Base-by-base conservation (phyloP, 2,797 vertebrate species). In the Geotrypetes seraphini region DNA sequence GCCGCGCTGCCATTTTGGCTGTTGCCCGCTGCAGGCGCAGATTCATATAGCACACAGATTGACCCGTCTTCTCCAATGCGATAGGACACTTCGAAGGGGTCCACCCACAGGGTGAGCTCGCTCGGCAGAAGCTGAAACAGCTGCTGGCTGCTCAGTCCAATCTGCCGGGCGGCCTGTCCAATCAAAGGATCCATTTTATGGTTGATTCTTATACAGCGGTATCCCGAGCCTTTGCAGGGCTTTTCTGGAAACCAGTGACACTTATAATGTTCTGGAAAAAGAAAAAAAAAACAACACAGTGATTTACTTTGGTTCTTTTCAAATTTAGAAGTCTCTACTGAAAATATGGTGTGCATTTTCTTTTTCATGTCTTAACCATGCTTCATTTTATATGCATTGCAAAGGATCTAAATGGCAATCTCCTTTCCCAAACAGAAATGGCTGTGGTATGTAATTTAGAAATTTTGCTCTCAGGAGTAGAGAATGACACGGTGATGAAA, bases 171-270 rank as follows among this genome's bases (percentile, higher is more conserved):
- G 3, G 91, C 91, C 80, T 91, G 86, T 59, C 90, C 76, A 75
- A 95, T 89, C 81, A 96, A 72, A 19, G 90, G 90, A 82, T 96
- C 89, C 91, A 96, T 97, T 85, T 99, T 96, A 82, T 96, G 92
- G 81, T 97, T 94, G 78, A 95, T 96, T 48, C 89, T 89, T 68
- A 97, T 96, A 73, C 95, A 97, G 50, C 95, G 89, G 69, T 94
- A 97, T 45, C 90, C 92, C 10, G 91, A 96, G 46, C 91, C 92
- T 69, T 87, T 94, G 77, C 86, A 90, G 12, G 91, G 90, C 60
- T 86, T 87, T 71, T 96, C 93, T 57, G 91, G 90, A 75, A 97
- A 96, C 90, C 91, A 97, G 81, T 97, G 92, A 71, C 96, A 91
- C 75, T 93, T 90, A 53, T 98, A 94, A 79, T 97, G 91, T 64